These are phyloP conservation scores for Cynaeus angustus DNA, from an alignment of 2,888 invertebrate genomes.

Conservation along the genomic window DNA sequence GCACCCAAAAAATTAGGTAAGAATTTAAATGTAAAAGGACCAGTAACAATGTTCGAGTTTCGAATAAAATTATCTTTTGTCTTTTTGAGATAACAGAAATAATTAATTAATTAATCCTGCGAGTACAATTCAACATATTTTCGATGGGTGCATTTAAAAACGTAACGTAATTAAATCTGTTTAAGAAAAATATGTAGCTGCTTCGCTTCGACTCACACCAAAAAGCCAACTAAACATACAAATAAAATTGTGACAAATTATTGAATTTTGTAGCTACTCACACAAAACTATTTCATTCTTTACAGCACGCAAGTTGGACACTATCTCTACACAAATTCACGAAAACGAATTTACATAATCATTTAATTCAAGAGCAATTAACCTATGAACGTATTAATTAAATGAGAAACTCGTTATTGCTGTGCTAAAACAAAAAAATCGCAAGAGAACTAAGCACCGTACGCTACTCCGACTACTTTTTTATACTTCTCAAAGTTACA, in stretches of 20 bases:
- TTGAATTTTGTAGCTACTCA: slow-evolving; percentile 32
- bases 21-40: too few species aligned
- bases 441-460: slow-evolving; percentile 8
- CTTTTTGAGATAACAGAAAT: too few species aligned
- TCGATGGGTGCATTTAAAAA: too few species aligned
- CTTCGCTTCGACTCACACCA: too few species aligned
- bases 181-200: too few species aligned
- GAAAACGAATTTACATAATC: slow-evolving; percentile 37
- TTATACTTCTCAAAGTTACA: slow-evolving; percentile 28
- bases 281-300: slow-evolving; percentile 22
- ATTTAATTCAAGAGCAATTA: slow-evolving; percentile 35
- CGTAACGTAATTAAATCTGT: too few species aligned
- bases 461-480: too few species aligned
- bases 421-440: background rate
- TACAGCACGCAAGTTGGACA: slow-evolving; percentile 27
- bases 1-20: too few species aligned
- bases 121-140: too few species aligned
- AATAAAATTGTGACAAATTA: background rate
- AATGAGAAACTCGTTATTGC: background rate
- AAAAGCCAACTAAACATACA: background rate
- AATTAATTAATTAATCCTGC: too few species aligned
- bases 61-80: too few species aligned
- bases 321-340: slow-evolving; percentile 6
- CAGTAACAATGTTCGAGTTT: too few species aligned
- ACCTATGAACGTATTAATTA: slow-evolving; percentile 34